These are phyloP conservation scores for Pachycephus smyrnensis DNA, from an alignment of 2,888 invertebrate species.

Conservation along the genomic window DNA sequence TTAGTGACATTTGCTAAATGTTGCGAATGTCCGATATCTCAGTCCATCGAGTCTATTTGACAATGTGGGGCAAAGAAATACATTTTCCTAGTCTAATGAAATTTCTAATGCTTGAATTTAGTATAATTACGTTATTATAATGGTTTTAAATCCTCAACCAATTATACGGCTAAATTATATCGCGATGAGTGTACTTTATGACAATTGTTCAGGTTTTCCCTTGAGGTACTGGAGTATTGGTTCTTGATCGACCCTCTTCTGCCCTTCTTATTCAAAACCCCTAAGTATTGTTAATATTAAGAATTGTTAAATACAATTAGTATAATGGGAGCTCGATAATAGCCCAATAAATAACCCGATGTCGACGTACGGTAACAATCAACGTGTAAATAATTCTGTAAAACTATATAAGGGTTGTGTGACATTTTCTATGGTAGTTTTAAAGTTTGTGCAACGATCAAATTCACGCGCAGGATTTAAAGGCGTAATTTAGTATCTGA, in stretches of 20 bases:
- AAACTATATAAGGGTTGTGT: slow-evolving; percentile 18
- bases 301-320: slow-evolving; percentile 24
- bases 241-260: neutral
- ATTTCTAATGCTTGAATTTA: slow-evolving; percentile 22
- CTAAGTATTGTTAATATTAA: slow-evolving; percentile 43
- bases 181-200: neutral
- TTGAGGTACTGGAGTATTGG: neutral
- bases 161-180: neutral
- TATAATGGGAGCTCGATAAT: slow-evolving; percentile 22
- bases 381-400: slow-evolving; percentile 30
- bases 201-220: neutral
- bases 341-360: slow-evolving; percentile 35
- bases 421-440: slow-evolving; percentile 47
- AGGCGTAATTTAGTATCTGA: neutral
- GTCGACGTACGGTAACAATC: slow-evolving; percentile 34
- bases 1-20: neutral
- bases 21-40: neutral
- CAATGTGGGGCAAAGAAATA: neutral
- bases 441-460: slow-evolving; percentile 51
- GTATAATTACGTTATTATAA: slow-evolving; percentile 11
- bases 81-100: slow-evolving; percentile 27
- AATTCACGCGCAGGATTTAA: slow-evolving; percentile 33
- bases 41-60: neutral
- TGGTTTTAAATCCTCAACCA: neutral
- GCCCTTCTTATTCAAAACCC: neutral